Percentiles rank a stretch among this genome's conserved stretches.
Evolutionary conservation across 2,113 vertebrate genomes (phyloP).

Genomic region (Thermophis baileyi): DNA sequence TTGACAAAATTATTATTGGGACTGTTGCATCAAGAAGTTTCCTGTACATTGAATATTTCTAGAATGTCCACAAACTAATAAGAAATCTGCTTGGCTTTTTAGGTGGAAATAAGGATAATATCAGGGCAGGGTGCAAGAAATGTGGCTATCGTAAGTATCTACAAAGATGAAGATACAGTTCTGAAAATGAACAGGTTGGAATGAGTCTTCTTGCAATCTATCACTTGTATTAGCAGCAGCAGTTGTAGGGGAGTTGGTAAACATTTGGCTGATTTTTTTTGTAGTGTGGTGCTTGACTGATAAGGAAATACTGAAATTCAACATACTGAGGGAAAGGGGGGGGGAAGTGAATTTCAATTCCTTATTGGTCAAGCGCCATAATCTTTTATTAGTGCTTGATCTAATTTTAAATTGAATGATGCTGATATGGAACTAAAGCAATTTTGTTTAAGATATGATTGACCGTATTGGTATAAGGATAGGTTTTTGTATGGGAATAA

Average conservation of each 20-base stretch:
- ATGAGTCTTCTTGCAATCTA: neutral
- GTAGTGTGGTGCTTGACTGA: neutral
- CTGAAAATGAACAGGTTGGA: neutral
- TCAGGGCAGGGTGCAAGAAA: constrained; percentile 97
- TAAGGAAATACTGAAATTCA: neutral
- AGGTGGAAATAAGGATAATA: constrained; percentile 97
- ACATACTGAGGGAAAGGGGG: neutral
- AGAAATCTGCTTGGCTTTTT: constrained; percentile 36
- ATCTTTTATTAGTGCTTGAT: neutral
- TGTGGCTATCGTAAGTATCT: constrained; percentile 95
- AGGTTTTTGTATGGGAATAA: neutral
- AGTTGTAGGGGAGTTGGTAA: neutral
- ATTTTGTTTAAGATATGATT: neutral
- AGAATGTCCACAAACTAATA: neutral
- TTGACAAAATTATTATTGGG: neutral
- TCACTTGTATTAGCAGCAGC: neutral
- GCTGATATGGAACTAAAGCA: neutral
- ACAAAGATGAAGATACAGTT: neutral
- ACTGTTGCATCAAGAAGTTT: neutral
- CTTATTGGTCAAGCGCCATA: neutral
- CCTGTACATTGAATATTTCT: neutral
- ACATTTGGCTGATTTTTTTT: neutral
- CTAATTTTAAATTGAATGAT: neutral
- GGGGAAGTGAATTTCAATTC: neutral
- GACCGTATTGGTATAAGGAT: no score